phyloP scores from a whole-genome alignment of 2,797 vertebrate genomes.

The Erethizon dorsatum region DNA sequence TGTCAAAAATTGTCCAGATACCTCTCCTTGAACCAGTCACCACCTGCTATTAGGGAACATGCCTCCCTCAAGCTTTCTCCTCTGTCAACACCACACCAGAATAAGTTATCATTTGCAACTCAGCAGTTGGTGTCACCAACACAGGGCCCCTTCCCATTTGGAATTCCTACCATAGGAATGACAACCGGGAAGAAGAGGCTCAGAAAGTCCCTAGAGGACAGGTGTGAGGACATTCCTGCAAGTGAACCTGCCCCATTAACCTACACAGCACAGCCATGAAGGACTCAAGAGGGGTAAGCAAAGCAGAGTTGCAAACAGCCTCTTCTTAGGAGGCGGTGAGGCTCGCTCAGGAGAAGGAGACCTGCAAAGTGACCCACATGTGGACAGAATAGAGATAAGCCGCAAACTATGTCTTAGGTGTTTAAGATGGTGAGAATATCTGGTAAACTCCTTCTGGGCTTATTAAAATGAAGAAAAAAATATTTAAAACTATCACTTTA shows the following conservation, averaged over 20 bases:
- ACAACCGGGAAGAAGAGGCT: background rate
- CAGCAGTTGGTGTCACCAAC: conserved; percentile 42
- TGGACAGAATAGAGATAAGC: background rate
- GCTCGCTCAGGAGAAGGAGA: background rate
- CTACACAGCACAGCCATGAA: background rate
- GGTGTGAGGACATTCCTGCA: background rate
- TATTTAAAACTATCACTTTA: background rate
- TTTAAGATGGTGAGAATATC: background rate
- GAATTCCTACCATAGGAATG: background rate
- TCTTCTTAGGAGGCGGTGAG: background rate
- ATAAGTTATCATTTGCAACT: conserved; percentile 61
- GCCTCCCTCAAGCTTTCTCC: conserved; percentile 4
- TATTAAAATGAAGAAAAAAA: conserved; percentile 16
- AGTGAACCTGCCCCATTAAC: background rate
- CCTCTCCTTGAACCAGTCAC: conserved; percentile 42
- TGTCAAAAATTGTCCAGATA: conserved; percentile 62
- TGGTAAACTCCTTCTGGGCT: background rate
- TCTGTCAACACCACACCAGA: conserved; percentile 65
- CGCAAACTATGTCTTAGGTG: background rate
- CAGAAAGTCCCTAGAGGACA: conserved; percentile 17
- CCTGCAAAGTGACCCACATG: background rate
- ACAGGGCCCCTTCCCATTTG: background rate
- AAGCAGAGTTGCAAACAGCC: background rate
- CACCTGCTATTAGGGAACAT: conserved; percentile 28
- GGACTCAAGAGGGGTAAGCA: background rate